These are phyloP conservation scores for Helarctos malayanus DNA, from an alignment of 2,797 vertebrate species.

Conservation along the genomic window DNA sequence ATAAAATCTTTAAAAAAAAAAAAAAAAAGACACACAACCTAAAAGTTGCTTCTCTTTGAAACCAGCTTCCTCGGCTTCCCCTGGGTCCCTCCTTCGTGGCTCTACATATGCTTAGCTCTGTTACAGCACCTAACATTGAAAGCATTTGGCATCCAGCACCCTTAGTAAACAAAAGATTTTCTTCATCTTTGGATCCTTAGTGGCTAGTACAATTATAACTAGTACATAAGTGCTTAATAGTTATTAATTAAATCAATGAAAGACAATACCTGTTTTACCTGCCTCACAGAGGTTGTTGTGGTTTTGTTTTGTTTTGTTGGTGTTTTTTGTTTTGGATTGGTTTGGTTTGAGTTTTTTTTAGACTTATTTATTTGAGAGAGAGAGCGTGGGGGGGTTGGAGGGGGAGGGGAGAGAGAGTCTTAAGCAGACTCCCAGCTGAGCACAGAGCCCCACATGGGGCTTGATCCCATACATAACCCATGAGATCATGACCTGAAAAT, in stretches of 20 bases:
- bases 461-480: neutral
- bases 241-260: constrained; percentile 41
- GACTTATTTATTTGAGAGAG: neutral
- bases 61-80: neutral
- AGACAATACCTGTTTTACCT: neutral
- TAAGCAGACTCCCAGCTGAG: neutral
- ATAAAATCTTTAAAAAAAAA: neutral
- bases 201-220: neutral
- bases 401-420: neutral
- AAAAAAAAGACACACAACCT: neutral
- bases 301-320: neutral
- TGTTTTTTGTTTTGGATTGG: neutral
- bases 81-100: neutral
- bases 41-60: neutral
- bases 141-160: neutral
- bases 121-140: neutral
- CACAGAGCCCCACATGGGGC: neutral
- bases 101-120: neutral
- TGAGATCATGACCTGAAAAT: neutral
- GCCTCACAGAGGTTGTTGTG: constrained; percentile 5
- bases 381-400: neutral
- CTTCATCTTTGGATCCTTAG: constrained; percentile 37
- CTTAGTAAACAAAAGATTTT: constrained; percentile 21
- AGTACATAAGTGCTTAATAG: neutral
- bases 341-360: neutral